Evolutionary conservation across 1,140 invertebrate species (phyloP), one percentile per base, ranked within the genome.

Genomic region (Drosophila carrolli): DNA sequence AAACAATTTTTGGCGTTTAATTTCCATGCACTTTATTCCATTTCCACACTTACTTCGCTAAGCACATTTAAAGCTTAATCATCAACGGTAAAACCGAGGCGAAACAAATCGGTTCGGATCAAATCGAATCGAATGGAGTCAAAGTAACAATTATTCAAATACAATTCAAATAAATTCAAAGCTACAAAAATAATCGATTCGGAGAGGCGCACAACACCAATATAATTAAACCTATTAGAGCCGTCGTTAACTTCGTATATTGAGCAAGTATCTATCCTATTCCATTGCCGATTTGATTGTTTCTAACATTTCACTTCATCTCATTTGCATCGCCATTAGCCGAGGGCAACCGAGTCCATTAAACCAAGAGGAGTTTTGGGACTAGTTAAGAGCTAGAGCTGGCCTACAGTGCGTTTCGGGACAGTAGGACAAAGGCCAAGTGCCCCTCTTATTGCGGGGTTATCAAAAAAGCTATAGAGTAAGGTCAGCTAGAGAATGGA

Each of bases 51-150:
- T 86, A 83, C 79, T 76, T 79, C 51, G 37, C 84, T 83, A 86
- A 89, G 84, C 79, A 86, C 83, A 88, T 80, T 88, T 83, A 88
- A 88, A 88, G 83, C 84, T 80, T 67, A 85, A 85, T 80, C 72
- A 65, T 84, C 57, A 74, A 73, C 60, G 23, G 75, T 58, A 73
- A 29, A 56, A 35, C 61, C 43, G 40, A 57, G 40, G 38, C 23
- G n/a, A 51, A 51, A 51, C 9, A 51, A 51, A 35, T 53, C 50
- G 38, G 23, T 23, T 41, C 54, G 40, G 10, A 16, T 57, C 55
- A 16, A 65, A 46, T 53, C 68, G 61, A 73, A 38, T 38, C 54
- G 62, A 66, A n/a, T 35, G 23, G 48, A 55, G 50, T 67, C 56
- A 57, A 71, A 44, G 65, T 65, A 71, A 71, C 67, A 71, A 72